Base-by-base conservation (phyloP, 2,113 vertebrate species). In the Rutilus rutilus region DNA sequence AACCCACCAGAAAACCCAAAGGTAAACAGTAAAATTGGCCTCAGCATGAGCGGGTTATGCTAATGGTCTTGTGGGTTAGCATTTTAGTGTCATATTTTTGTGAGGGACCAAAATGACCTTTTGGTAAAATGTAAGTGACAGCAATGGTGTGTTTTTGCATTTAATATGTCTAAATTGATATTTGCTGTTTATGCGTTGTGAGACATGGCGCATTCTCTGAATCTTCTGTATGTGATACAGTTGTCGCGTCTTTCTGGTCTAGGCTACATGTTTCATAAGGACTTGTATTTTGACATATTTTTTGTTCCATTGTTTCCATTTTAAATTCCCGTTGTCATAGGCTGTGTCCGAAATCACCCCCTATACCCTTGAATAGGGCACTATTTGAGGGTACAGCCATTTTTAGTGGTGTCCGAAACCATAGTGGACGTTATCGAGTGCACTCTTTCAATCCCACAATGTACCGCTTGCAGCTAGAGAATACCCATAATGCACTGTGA, bases 71-170 rank as follows among this genome's bases (percentile, higher is more conserved):
- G 27, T 42, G 36, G 82, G n/a, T 12, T 69, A 25, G 15, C 10
- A 36, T 64, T 64, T 73, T 74, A 47, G 23, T 67, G 59, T 82
- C 45, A 39, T 42, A 47, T 81, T 80, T 47, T 64, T 54, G 14
- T 57, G 5, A 78, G 47, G 47, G 8, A 78, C 15, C 15, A 17
- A 52, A 52, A 8, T 78, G 6, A 27, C 25, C 47, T 76, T 50
- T 27, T 25, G 12, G 2, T 21, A 23, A 57, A 36, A 71, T 36
- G 2, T 19, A 71, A 52, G 54, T 57, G 54, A 57, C 19, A 23
- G 19, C 19, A 11, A 59, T 76, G 14, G 25, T 54, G 47, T 30
- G 27, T 19, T 33, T 30, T 52, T 25, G 71, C 42, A 50, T 76
- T 54, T 19, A 3, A 30, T 42, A 1, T 12, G 12, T n/a, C 5